A percentile compares a stretch with the other conserved stretches of the same genome.
Evolutionary conservation across 2,888 invertebrate species (phyloP).

Genomic region (Catocala fraxini): DNA sequence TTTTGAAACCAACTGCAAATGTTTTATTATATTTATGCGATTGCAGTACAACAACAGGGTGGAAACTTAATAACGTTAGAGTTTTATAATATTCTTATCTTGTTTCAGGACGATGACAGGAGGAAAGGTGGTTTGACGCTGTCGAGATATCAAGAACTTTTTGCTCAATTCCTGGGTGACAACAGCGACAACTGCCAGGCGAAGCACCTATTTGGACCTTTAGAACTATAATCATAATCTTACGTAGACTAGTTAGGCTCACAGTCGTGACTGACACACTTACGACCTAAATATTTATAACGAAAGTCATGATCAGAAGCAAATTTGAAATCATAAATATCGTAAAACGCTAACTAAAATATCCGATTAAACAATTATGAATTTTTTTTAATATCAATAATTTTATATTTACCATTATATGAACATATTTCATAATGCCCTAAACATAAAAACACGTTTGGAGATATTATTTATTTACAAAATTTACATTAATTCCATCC

Average conservation of each 20-base stretch:
- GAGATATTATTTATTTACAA: constrained; percentile 49
- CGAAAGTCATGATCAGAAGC: background rate
- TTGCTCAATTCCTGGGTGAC: constrained; percentile 94
- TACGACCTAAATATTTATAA: constrained; percentile 31
- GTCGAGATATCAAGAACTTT: constrained; percentile 93
- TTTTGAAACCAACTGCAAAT: too few relatives aligned
- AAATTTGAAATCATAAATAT: background rate
- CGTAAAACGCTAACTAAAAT: background rate
- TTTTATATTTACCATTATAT: background rate
- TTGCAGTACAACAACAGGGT: too few relatives aligned
- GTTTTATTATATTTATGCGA: too few relatives aligned
- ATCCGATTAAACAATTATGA: background rate
- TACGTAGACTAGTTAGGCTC: constrained; percentile 40
- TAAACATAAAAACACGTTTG: constrained; percentile 16
- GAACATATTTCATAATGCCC: constrained; percentile 14
- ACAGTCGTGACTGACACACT: constrained; percentile 59
- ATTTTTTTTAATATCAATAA: background rate
- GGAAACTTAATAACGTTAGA: background rate
- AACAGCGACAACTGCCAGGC: constrained; percentile 91
- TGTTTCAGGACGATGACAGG: constrained; percentile 93
- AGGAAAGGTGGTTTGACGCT: constrained; percentile 92
- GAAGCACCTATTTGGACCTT: constrained; percentile 93
- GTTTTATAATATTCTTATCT: constrained; percentile 21
- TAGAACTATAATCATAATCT: constrained; percentile 77
- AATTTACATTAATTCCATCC: constrained; percentile 48